These are phyloP conservation scores for Tolmerus cingulatus DNA, from an alignment of 2,888 invertebrate species.

Conservation along the genomic window DNA sequence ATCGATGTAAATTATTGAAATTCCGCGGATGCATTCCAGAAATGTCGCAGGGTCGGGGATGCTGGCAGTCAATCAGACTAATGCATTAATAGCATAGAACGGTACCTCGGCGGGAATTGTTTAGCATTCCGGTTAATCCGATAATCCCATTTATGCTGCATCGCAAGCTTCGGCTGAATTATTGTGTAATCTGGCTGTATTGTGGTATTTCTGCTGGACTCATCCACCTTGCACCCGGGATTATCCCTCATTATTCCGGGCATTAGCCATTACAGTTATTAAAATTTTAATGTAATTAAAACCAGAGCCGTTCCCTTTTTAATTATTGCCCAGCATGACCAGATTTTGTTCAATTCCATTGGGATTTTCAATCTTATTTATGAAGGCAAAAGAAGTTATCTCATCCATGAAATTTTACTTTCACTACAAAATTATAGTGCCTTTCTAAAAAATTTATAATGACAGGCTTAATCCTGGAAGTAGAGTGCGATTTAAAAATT, in stretches of 20 bases:
- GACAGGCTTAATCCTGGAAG: not conserved
- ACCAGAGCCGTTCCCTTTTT: not conserved
- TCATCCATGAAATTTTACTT: not conserved
- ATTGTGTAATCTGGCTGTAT: constrained; percentile 26
- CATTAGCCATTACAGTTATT: constrained; percentile 34
- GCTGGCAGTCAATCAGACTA: constrained; percentile 27
- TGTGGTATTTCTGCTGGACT: constrained; percentile 19
- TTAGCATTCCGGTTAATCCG: not conserved
- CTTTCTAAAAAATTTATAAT: constrained; percentile 21
- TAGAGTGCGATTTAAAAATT: constrained; percentile 6
- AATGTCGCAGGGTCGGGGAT: not conserved
- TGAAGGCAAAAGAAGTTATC: not conserved
- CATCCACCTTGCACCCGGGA: not conserved
- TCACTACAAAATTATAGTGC: not conserved
- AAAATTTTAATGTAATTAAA: constrained; percentile 37
- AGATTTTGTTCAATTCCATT: not conserved
- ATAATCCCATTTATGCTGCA: not conserved
- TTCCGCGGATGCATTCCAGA: not conserved
- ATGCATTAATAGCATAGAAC: not conserved
- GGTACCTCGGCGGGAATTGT: not conserved
- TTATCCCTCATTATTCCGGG: constrained; percentile 19
- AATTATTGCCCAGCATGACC: not conserved
- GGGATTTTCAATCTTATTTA: not conserved
- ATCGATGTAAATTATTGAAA: not conserved
- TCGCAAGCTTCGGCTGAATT: not conserved